Evolutionary conservation across 2,888 invertebrate genomes (phyloP), one percentile per base, ranked within the genome.

Genomic region (Colostygia pectinataria): DNA sequence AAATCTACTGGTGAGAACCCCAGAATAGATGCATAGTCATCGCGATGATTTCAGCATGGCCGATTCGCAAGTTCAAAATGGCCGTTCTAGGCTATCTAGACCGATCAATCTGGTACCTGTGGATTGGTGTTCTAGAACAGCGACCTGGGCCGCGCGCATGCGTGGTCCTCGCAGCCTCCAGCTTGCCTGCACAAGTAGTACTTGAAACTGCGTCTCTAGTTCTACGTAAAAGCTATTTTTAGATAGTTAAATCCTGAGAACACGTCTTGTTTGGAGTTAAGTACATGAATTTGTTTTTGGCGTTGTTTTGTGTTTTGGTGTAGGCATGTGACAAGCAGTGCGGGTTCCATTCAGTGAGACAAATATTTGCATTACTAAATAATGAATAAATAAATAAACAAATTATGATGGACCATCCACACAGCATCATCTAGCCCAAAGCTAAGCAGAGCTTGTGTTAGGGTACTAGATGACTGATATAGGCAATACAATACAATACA

Each of bases 101-200:
- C 34, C 36, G 34, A 52, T 52, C 32, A 52, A 51, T 51, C 31
- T 8, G 31, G 15, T 52, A 52, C 52, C 52, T 52, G 52, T 41
- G 33, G 31, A 31, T 49, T 46, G 51, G 51, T 18, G 13, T 25
- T 34, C 52, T 46, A 42, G 52, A 52, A 28, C 51, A 46, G 52
- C 43, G 52, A 47, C 46, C 52, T 32, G 45, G 42, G 29, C 23
- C 5, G 2, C 32, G 38, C 52, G 52, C 52, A 25, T 42, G 52
- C 52, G 52, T 45, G 38, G 28, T 41, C 40, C 44, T n/a, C n/a
- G 4, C 48, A 48, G 48, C 32, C 33, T 52, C 46, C 4, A 18
- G 25, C 23, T 24, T 39, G 27, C 1, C 5, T 46, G 27, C 4
- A 6, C 4, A 4, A 9, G 12, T 25, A 9, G 25, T 25, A 12